These are phyloP conservation scores for Cliona cf. orientalis DNA, from an alignment of 37 sponge, comb jelly and placozoan genomes.

Conservation along the genomic window DNA sequence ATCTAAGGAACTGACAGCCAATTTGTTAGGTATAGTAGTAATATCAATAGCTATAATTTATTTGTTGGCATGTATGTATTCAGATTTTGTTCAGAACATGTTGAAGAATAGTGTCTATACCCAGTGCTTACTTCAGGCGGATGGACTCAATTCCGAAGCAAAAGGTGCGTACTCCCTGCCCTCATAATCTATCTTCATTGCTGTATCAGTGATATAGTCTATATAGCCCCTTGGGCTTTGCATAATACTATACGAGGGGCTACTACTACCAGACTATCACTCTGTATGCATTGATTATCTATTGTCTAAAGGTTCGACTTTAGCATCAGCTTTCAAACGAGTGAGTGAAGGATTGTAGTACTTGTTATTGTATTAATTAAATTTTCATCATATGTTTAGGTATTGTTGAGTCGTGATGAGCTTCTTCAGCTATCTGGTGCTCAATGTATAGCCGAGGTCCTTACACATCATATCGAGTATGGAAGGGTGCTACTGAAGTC, in stretches of 20 bases:
- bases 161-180: constrained; percentile 45
- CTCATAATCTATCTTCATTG: not conserved
- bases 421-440: constrained; percentile 58
- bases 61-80: too few species aligned
- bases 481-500: constrained; percentile 44
- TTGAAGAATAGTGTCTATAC: constrained; percentile 32
- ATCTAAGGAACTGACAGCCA: constrained; percentile 51
- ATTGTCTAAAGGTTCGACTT: constrained; percentile 67
- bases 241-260: too few species aligned
- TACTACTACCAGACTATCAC: too few species aligned
- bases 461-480: constrained; percentile 46
- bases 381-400: constrained; percentile 31
- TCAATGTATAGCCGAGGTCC: constrained; percentile 60
- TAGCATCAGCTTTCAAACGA: constrained; percentile 65
- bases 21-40: constrained; percentile 62
- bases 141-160: constrained; percentile 50
- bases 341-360: constrained; percentile 8
- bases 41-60: too few species aligned
- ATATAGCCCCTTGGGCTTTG: too few species aligned
- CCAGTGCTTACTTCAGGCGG: constrained; percentile 62
- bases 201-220: not conserved
- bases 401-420: constrained; percentile 60
- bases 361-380: not conserved
- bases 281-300: too few species aligned
- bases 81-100: too few species aligned